Base-by-base conservation (phyloP, 1,140 invertebrate genomes). In the Anastrepha ludens region DNA sequence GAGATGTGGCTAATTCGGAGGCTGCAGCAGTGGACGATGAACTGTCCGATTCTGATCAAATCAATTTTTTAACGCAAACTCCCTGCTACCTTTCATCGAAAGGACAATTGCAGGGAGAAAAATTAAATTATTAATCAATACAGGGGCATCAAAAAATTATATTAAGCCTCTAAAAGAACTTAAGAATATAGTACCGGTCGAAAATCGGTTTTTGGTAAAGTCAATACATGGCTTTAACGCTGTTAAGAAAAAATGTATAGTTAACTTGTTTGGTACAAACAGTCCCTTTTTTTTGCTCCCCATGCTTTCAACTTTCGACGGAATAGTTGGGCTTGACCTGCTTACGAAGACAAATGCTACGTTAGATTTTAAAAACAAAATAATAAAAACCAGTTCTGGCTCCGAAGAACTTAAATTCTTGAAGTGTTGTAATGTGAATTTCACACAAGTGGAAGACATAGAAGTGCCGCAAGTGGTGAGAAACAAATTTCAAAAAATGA, bases 11-110 rank as follows among this genome's bases (percentile, higher is more conserved):
- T 5, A 60, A 13, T 62, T 60, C n/a, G 20, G 58, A 59, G 20
- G 6, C 4, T 29, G 8, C 29, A 15, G 58, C 9, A 13, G 20
- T 86, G 11, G 50, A 60, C 47, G 17, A 55, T 17, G 85, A 59
- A 2, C 17, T 86, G 11, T 39, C 58, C 17, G 50, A 86, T 15
- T 60, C 11, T 3, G 58, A 60, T n/a, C 47, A 55, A n/a, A 87
- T 87, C 8, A 88, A 87, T 88, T 88, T 88, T 89, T 89, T 89
- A 88, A 85, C n/a, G 13, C 59, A 78, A 87, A 59, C 3, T 88
- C 87, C 67, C 88, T 88, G 74, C 88, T 88, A n/a, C 87, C 86
- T 20, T 88, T 67, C 65, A 67, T 89, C 8, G 78, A 74, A 13
- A 62, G 88, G 13, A 87, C 65, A 44, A 15, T 89, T 78, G 87